phyloP scores from a whole-genome alignment of 2,797 vertebrate species.

The Sylvia borin region DNA sequence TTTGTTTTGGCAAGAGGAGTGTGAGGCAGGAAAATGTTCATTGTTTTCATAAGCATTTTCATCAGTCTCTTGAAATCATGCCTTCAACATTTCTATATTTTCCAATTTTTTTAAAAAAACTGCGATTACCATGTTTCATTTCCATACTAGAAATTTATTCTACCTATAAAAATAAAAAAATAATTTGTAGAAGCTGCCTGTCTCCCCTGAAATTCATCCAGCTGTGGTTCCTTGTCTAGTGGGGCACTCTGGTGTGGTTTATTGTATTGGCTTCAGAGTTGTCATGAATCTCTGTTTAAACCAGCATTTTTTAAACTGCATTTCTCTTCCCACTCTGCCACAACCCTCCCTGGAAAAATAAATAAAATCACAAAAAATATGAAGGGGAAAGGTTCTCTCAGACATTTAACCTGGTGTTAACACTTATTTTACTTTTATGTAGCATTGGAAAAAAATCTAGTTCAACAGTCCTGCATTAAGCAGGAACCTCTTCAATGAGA shows the following conservation, averaged over 20 bases:
- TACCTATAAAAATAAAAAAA: not conserved
- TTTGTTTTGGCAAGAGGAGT: not conserved
- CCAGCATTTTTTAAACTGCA: not conserved
- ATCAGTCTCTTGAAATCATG: not conserved
- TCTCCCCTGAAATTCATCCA: not conserved
- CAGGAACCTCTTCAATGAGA: not conserved
- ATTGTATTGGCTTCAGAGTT: not conserved
- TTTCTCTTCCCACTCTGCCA: not conserved
- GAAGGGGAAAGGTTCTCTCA: not conserved
- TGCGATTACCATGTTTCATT: not conserved
- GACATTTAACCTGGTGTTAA: not conserved
- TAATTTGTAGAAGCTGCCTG: not conserved
- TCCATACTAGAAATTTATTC: not conserved
- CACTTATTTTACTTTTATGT: not conserved
- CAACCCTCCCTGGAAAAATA: rapidly evolving
- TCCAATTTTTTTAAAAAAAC: not conserved
- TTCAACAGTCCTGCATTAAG: not conserved
- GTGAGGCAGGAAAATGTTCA: not conserved
- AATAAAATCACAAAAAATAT: not conserved
- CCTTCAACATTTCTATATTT: not conserved
- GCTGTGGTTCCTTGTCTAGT: not conserved
- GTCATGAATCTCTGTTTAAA: not conserved
- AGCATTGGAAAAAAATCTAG: not conserved
- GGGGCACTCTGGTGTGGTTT: not conserved
- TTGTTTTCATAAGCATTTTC: not conserved